These are phyloP conservation scores for Plotosus lineatus DNA, from an alignment of 2,113 vertebrate species.

Conservation along the genomic window DNA sequence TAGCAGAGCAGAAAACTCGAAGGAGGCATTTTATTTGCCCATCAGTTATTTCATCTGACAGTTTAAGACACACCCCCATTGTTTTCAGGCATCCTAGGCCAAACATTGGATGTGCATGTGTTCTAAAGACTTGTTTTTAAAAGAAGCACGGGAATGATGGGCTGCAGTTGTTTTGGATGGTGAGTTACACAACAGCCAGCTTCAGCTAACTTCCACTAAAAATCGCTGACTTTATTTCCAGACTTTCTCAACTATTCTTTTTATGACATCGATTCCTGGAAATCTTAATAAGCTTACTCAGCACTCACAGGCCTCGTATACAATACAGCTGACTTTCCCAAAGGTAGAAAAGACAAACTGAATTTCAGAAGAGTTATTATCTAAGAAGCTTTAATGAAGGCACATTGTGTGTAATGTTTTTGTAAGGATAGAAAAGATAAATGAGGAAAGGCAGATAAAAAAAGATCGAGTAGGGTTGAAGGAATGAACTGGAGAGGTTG, in stretches of 20 bases:
- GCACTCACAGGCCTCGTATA: neutral
- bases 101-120: neutral
- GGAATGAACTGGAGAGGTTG: neutral
- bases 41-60: neutral
- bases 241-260: neutral
- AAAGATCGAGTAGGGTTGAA: neutral
- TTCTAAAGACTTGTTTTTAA: neutral
- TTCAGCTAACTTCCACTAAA: neutral
- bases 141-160: neutral
- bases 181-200: neutral
- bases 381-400: neutral
- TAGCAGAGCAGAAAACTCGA: neutral
- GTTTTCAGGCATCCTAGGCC: neutral
- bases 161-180: neutral
- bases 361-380: conserved; percentile 14
- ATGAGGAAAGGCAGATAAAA: neutral
- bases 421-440: neutral
- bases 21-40: conserved; percentile 9
- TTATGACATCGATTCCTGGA: conserved; percentile 13
- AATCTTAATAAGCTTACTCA: conserved; percentile 5
- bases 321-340: conserved; percentile 3
- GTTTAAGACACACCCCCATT: neutral
- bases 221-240: neutral
- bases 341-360: conserved; percentile 2
- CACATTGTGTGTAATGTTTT: conserved; percentile 5